A percentile compares a stretch with the other conserved stretches of the same genome.
These are phyloP conservation scores for Troides oblongomaculatus DNA, from an alignment of 2,888 invertebrate species.

Conservation along the genomic window DNA sequence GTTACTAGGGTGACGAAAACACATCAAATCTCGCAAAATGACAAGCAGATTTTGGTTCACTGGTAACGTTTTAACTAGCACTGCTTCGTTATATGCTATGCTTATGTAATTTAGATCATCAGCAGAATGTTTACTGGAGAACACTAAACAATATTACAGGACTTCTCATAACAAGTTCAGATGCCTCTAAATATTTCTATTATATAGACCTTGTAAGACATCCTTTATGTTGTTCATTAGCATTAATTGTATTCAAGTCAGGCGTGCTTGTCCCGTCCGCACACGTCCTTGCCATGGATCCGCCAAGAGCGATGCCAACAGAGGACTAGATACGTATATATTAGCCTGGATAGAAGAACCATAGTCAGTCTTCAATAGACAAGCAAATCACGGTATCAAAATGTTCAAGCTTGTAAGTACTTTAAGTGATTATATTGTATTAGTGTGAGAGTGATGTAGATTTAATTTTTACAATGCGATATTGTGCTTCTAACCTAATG, in stretches of 20 bases:
- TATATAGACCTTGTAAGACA: constrained; percentile 36
- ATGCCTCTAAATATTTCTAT: not conserved
- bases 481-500: not conserved
- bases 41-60: too few relatives aligned
- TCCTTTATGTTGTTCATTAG: constrained; percentile 44
- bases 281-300: constrained; percentile 59
- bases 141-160: too few relatives aligned
- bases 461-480: not conserved
- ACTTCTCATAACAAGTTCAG: not conserved
- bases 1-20: too few relatives aligned
- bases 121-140: too few relatives aligned
- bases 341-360: constrained; percentile 47
- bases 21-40: too few relatives aligned
- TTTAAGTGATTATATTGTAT: not conserved
- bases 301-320: constrained; percentile 62
- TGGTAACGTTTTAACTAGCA: too few relatives aligned
- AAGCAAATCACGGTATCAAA: constrained; percentile 54
- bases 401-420: constrained; percentile 78
- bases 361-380: constrained; percentile 58
- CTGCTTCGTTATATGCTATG: too few relatives aligned
- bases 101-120: too few relatives aligned
- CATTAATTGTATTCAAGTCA: constrained; percentile 58
- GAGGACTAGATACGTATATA: constrained; percentile 68
- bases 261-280: constrained; percentile 52
- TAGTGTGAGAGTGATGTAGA: not conserved